These are phyloP conservation scores for Aphelenchoides fujianensis DNA, from an alignment of 1,140 invertebrate genomes.

Conservation along the genomic window DNA sequence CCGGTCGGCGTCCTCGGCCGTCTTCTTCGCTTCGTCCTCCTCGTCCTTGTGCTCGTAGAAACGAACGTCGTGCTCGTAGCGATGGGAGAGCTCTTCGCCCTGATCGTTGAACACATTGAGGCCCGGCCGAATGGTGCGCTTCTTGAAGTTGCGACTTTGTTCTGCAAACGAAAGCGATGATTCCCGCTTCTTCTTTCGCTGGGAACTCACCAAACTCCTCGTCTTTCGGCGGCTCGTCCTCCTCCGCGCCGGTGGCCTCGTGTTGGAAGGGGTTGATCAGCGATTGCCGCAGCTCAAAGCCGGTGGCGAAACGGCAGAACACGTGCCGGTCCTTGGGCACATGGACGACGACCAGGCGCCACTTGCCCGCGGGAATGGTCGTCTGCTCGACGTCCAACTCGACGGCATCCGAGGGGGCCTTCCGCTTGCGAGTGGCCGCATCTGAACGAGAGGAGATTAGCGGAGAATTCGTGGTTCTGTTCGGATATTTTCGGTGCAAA, in stretches of 20 bases:
- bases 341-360: conserved; percentile 53
- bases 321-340: conserved; percentile 47
- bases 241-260: conserved; percentile 21
- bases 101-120: conserved; percentile 58
- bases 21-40: conserved; percentile 5
- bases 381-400: conserved; percentile 47
- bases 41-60: conserved; percentile 43
- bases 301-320: conserved; percentile 44
- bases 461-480: no score
- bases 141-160: conserved; percentile 10
- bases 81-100: conserved; percentile 57
- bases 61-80: conserved; percentile 60
- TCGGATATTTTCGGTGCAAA: no score
- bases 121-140: conserved; percentile 47
- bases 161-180: background rate
- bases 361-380: conserved; percentile 49
- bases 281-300: conserved; percentile 35
- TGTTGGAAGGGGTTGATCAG: conserved; percentile 33
- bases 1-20: conserved; percentile 1
- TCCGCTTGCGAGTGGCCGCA: conserved; percentile 7
- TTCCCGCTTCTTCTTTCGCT: conserved; percentile 1
- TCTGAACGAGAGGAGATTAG: conserved; percentile 16
- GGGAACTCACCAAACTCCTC: no score
- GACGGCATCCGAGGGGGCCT: conserved; percentile 34
- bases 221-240: background rate